Evolutionary conservation across 1,140 invertebrate species (phyloP), one percentile per base, ranked within the genome.

Genomic region (Thaumetopoea pityocampa): DNA sequence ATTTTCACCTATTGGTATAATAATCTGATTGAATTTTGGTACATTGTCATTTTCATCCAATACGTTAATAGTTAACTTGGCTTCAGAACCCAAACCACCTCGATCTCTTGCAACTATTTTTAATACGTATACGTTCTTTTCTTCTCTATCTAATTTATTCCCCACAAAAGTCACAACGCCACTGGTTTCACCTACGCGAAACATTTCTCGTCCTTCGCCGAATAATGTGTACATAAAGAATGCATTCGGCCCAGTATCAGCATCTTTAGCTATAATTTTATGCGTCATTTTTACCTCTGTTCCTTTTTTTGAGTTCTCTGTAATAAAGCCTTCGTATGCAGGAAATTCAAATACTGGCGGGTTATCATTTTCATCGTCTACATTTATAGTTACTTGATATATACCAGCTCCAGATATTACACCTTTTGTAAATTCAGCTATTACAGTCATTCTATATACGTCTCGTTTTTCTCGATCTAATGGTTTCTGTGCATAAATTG

Each of bases 281-380:
- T 88, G 87, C 20, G 88, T 89, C 83, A 92, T 88, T 24, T 87
- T 87, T 3, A 96, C 90, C 83, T 91, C 90, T 4, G 91, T 95
- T 41, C 89, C 91, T 18, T 85, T 87, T 24, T 83, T 85, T 37
- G 89, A 92, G 62, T 97, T 95, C 83, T 97, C 96, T 12, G 81
- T 82, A 4, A 98, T 91, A 26, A 88, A 87, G 2, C 95, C 93
- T 67, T 93, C 90, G 70, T 96, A 97, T 3, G 77, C 67, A 1
- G 83, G 57, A 6, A 87, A 82, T 26, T 92, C 89, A 74, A 98
- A 97, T 35, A 90, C 79, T 5, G 96, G 96, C 2, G 94, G 89
- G 70, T 97, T 96, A 67, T 97, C 96, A 68, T 98, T 98, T 35
- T 95, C 93, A 70, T 97, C 96, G 32, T 94, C 90, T 0, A 98